These are phyloP conservation scores for Ranitomeya variabilis DNA, from an alignment of 2,113 vertebrate genomes.

Conservation along the genomic window DNA sequence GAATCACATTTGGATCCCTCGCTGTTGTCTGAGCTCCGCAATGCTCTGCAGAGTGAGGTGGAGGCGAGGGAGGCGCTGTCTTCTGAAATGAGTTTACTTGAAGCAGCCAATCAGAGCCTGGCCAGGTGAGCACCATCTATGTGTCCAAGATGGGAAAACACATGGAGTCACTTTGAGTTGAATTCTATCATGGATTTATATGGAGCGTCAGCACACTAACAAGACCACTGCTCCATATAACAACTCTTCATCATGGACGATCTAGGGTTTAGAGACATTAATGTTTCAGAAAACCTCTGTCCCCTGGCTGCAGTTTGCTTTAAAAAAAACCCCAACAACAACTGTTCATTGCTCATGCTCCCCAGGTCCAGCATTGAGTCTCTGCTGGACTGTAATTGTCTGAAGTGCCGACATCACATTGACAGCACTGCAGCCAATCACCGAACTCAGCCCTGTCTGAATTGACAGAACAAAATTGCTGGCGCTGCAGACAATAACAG, in stretches of 20 bases:
- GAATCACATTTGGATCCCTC: constrained; percentile 28
- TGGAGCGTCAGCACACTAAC: neutral
- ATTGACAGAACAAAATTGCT: too few species aligned
- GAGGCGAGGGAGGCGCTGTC: constrained; percentile 16
- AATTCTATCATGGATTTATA: neutral
- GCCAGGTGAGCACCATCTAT: constrained; percentile 16
- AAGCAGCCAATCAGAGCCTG: constrained; percentile 44
- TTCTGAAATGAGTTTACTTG: constrained; percentile 43
- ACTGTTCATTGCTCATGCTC: too few species aligned
- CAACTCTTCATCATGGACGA: neutral
- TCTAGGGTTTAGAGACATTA: neutral
- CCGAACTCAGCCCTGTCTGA: too few species aligned
- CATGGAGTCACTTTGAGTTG: neutral
- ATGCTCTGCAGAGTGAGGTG: constrained; percentile 42
- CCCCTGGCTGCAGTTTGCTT: too few species aligned
- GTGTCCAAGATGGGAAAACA: neutral
- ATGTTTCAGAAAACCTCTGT: too few species aligned
- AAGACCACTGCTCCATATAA: neutral
- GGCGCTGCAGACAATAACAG: too few species aligned
- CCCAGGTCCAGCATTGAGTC: too few species aligned
- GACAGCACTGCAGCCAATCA: too few species aligned
- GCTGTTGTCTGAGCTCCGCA: constrained; percentile 35
- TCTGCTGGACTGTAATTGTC: too few species aligned
- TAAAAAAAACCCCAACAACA: too few species aligned
- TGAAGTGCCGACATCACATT: too few species aligned